These are phyloP conservation scores for Melipona beecheii DNA, from an alignment of 2,888 invertebrate species.

Conservation along the genomic window DNA sequence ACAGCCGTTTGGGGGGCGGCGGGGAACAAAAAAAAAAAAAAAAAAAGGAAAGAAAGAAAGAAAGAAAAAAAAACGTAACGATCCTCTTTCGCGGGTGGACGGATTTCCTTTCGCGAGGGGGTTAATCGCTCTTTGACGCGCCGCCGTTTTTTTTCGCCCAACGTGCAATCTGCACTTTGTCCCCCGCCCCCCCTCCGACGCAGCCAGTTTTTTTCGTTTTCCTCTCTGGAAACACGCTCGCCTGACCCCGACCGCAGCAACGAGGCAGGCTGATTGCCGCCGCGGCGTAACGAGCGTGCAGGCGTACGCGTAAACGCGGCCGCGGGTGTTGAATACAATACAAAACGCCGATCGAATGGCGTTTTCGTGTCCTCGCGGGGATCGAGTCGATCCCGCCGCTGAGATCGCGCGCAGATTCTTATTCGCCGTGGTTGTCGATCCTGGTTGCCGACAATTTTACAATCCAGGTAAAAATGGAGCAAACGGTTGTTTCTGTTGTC, in stretches of 20 bases:
- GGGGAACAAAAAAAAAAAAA: constrained; percentile 9
- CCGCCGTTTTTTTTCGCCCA: constrained; percentile 54
- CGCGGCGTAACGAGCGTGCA: constrained; percentile 39
- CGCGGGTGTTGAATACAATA: constrained; percentile 43
- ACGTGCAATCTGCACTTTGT: constrained; percentile 59
- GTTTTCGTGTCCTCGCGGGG: constrained; percentile 50
- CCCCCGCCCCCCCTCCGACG: neutral
- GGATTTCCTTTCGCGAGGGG: constrained; percentile 48
- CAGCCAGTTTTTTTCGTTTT: neutral
- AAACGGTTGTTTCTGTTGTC: neutral
- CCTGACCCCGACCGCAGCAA: constrained; percentile 43
- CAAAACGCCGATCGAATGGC: constrained; percentile 48
- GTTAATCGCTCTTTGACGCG: constrained; percentile 62
- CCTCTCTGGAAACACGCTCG: constrained; percentile 2
- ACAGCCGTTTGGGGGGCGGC: neutral
- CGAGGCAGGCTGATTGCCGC: constrained; percentile 42
- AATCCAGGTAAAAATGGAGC: no score
- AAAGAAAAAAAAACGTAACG: constrained; percentile 37
- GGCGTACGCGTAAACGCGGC: constrained; percentile 51
- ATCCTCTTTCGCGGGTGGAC: constrained; percentile 38
- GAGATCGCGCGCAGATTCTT: constrained; percentile 9
- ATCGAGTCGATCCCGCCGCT: constrained; percentile 18
- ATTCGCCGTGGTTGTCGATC: neutral
- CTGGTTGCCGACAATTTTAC: no score
- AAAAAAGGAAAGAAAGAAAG: neutral